phyloP scores from a whole-genome alignment of 2,888 invertebrate genomes.

The Steinernema hermaphroditum region DNA sequence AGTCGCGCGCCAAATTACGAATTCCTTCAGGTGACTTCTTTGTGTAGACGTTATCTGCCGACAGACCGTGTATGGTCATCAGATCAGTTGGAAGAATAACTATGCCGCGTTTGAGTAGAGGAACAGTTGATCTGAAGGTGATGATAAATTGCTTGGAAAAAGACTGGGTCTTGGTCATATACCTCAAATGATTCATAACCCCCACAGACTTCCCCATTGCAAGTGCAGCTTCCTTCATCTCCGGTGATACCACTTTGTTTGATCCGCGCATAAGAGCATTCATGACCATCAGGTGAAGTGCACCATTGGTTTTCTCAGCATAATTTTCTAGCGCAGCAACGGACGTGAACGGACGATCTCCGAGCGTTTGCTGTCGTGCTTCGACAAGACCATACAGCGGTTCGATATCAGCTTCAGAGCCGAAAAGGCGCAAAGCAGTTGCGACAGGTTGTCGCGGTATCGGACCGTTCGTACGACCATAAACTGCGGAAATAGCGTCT shows the following conservation, averaged over 20 bases:
- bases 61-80: slow-evolving; percentile 52
- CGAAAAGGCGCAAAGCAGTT: slow-evolving; percentile 4
- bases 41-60: slow-evolving; percentile 53
- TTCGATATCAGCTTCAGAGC: slow-evolving; percentile 40
- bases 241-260: neutral
- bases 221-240: neutral
- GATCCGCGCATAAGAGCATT: slow-evolving; percentile 12
- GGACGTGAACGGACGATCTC: slow-evolving; percentile 74
- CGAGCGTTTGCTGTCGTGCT: slow-evolving; percentile 73
- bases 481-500: slow-evolving; percentile 78
- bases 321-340: slow-evolving; percentile 77
- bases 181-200: slow-evolving; percentile 39
- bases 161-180: neutral
- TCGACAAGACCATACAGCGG: slow-evolving; percentile 54
- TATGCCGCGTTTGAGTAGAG: slow-evolving; percentile 58
- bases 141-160: no score
- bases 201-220: slow-evolving; percentile 8
- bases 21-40: slow-evolving; percentile 52
- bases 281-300: slow-evolving; percentile 27
- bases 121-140: slow-evolving; percentile 79
- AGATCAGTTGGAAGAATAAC: slow-evolving; percentile 61
- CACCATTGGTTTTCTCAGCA: slow-evolving; percentile 19
- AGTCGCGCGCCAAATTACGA: slow-evolving; percentile 46
- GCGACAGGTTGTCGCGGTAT: slow-evolving; percentile 50
- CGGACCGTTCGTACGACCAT: slow-evolving; percentile 60